A percentile compares a stretch with the other conserved stretches of the same genome.
Evolutionary conservation across 1,140 invertebrate species (phyloP).

Genomic region (Formica selysi): DNA sequence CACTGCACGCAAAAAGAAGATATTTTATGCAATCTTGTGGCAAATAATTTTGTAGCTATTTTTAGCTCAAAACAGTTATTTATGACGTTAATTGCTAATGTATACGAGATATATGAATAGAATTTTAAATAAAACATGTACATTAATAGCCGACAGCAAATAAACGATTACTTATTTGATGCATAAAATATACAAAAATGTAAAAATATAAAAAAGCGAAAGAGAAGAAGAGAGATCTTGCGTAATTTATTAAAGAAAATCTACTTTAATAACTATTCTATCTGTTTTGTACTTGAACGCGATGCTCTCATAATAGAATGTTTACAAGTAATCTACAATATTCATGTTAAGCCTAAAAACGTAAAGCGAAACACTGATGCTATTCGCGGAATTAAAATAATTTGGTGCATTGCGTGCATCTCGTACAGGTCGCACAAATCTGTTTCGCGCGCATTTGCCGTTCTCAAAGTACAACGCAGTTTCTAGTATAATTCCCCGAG

Average conservation of each 20-base stretch:
- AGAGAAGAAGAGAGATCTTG: neutral
- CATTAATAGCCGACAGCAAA: conserved; percentile 18
- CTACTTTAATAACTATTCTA: neutral
- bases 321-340: neutral
- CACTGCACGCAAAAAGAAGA: neutral
- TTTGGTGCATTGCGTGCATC: neutral
- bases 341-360: neutral
- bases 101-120: neutral
- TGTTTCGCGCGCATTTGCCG: neutral
- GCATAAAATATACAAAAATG: neutral
- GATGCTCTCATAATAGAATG: neutral
- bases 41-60: conserved; percentile 23
- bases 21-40: neutral
- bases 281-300: neutral
- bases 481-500: conserved; percentile 45
- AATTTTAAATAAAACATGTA: neutral
- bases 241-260: conserved; percentile 22
- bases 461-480: conserved; percentile 49
- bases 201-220: neutral
- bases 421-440: neutral
- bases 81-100: neutral
- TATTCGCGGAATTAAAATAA: conserved; percentile 2
- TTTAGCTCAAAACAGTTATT: conserved; percentile 17
- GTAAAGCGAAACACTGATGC: neutral
- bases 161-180: conserved; percentile 1